Percentiles rank a stretch among this genome's conserved stretches.
These are phyloP conservation scores for Oenanthe oenanthe DNA, from an alignment of 2,113 vertebrate species.

Conservation along the genomic window DNA sequence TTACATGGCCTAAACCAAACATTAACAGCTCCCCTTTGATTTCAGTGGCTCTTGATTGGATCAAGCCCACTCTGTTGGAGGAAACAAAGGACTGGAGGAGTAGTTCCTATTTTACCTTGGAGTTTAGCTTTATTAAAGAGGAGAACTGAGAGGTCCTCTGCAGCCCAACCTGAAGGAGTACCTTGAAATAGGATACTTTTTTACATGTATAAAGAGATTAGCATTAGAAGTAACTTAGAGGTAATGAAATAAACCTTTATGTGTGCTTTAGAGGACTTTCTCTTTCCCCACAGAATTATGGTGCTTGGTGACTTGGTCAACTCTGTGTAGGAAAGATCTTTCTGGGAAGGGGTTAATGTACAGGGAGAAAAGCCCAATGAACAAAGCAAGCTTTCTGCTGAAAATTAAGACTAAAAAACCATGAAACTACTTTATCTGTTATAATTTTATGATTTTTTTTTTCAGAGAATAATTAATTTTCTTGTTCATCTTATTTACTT, in stretches of 20 bases:
- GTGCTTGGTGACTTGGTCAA: not conserved
- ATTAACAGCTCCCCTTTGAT: not conserved
- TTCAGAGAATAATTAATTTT: not conserved
- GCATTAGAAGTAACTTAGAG: not conserved
- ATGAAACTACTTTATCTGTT: not conserved
- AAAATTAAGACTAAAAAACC: not conserved
- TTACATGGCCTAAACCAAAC: not conserved
- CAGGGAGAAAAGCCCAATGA: not conserved
- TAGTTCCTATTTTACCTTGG: not conserved
- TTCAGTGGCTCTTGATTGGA: not conserved
- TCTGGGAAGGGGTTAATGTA: not conserved
- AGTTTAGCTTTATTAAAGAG: not conserved
- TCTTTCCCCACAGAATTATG: not conserved
- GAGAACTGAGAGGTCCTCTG: not conserved
- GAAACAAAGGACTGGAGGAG: not conserved
- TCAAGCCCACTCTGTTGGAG: not conserved
- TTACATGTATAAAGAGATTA: not conserved
- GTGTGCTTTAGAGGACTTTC: not conserved
- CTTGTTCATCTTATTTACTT: not conserved
- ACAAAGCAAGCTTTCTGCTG: not conserved
- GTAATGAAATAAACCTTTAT: not conserved
- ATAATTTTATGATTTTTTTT: not conserved
- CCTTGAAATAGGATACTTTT: not conserved
- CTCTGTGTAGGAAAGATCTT: not conserved
- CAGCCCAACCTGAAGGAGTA: not conserved